Evolutionary conservation across 2,888 invertebrate species (phyloP).

Genomic region (Pristionchus fissidentatus): DNA sequence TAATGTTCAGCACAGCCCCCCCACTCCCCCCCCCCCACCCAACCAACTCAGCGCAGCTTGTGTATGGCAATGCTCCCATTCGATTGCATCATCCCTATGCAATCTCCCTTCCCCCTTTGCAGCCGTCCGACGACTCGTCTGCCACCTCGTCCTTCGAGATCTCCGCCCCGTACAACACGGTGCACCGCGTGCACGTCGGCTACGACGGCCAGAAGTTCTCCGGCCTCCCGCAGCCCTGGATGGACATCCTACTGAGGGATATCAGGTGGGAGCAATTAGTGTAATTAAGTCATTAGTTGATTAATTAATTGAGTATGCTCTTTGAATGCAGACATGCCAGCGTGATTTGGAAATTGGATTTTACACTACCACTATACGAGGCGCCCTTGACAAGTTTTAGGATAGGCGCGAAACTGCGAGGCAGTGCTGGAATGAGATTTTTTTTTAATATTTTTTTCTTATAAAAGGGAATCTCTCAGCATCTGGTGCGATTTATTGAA

Average conservation of each 20-base stretch:
- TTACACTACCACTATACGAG: background rate
- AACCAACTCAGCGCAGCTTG: too few species aligned
- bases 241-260: constrained; percentile 70
- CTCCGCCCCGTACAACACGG: constrained; percentile 72
- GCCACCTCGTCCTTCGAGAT: constrained; percentile 64
- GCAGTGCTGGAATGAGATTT: too few species aligned
- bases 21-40: too few species aligned
- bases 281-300: too few species aligned
- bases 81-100: background rate
- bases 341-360: too few species aligned
- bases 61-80: too few species aligned
- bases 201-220: constrained; percentile 74
- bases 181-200: constrained; percentile 61
- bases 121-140: constrained; percentile 12
- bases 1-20: too few species aligned
- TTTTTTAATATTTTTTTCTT: too few species aligned
- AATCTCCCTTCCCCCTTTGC: background rate
- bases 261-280: constrained; percentile 62
- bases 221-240: constrained; percentile 74
- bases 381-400: background rate
- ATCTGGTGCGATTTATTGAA: too few species aligned
- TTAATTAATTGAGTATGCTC: background rate
- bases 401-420: too few species aligned
- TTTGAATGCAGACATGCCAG: too few species aligned
- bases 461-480: too few species aligned